A percentile compares a stretch with the other conserved stretches of the same genome.
Conservation (phyloP, 2,888 invertebrate genomes). For the Ecdyonurus torrentis region DNA sequence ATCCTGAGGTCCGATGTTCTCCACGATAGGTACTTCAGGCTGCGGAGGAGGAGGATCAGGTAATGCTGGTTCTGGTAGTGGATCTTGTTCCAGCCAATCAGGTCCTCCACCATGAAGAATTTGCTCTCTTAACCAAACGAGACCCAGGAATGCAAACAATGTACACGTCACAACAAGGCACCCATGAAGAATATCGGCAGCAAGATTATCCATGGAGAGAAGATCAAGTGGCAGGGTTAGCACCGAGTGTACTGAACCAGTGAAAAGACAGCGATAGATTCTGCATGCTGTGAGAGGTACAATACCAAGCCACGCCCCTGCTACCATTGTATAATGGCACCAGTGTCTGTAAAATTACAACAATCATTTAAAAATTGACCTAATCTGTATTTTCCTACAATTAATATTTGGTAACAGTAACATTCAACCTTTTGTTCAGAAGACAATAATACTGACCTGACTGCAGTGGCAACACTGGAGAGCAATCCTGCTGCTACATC, state of each 20-base stretch:
- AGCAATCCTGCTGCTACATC: constrained; percentile 85
- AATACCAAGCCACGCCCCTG: constrained; percentile 91
- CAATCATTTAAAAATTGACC: neutral
- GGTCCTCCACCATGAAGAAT: constrained; percentile 95
- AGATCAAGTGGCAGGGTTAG: constrained; percentile 81
- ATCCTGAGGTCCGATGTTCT: constrained; percentile 8
- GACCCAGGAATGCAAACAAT: constrained; percentile 84
- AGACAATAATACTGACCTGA: constrained; percentile 37
- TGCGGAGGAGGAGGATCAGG: constrained; percentile 29
- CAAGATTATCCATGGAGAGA: constrained; percentile 80
- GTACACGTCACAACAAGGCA: constrained; percentile 95
- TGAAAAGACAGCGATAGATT: constrained; percentile 85
- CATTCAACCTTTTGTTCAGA: neutral
- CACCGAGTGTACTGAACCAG: constrained; percentile 43
- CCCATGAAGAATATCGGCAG: constrained; percentile 88
- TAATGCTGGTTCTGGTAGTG: constrained; percentile 30
- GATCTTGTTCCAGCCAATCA: constrained; percentile 80
- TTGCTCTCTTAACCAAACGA: constrained; percentile 96
- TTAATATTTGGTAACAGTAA: neutral
- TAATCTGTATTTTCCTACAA: neutral
- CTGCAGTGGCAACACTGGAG: constrained; percentile 76
- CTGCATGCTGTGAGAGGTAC: constrained; percentile 93
- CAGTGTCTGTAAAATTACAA: constrained; percentile 35
- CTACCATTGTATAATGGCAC: constrained; percentile 94
- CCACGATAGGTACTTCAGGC: constrained; percentile 12